These are phyloP conservation scores for Patiria pectinifera DNA, from an alignment of 53 echinoderm and acorn worm genomes.

Conservation along the genomic window DNA sequence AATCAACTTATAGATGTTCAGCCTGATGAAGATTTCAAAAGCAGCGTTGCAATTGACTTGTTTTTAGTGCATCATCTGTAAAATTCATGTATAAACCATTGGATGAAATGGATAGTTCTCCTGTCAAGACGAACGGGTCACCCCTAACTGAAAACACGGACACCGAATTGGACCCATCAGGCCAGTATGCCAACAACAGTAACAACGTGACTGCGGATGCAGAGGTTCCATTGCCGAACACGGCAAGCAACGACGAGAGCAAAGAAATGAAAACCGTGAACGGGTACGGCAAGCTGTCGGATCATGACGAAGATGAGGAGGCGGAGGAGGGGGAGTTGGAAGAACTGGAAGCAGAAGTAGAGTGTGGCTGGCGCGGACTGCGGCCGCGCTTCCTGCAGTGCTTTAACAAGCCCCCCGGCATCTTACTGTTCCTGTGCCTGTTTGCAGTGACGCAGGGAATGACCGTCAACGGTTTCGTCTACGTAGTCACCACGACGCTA, in stretches of 20 bases:
- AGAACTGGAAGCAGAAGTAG: slow-evolving; percentile 55
- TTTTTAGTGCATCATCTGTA: neutral
- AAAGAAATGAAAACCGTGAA: slow-evolving; percentile 17
- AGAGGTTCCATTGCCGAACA: neutral
- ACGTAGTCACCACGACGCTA: slow-evolving; percentile 90
- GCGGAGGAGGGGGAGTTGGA: slow-evolving; percentile 48
- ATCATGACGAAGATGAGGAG: slow-evolving; percentile 41
- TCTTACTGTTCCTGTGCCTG: slow-evolving; percentile 84
- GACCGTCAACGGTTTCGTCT: slow-evolving; percentile 91
- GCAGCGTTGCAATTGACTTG: neutral
- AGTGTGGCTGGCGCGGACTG: slow-evolving; percentile 81
- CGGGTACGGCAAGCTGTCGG: slow-evolving; percentile 70
- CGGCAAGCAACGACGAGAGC: neutral
- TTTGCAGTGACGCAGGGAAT: slow-evolving; percentile 95
- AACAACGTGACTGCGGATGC: slow-evolving; percentile 30
- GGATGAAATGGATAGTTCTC: slow-evolving; percentile 18
- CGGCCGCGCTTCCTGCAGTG: slow-evolving; percentile 72
- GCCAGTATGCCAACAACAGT: slow-evolving; percentile 34
- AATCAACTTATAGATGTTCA: neutral
- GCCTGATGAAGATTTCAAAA: neutral
- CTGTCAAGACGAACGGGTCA: slow-evolving; percentile 16
- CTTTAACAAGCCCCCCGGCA: slow-evolving; percentile 78
- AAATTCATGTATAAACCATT: neutral
- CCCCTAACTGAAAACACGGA: neutral
- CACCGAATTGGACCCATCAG: neutral